A percentile compares a stretch with the other conserved stretches of the same genome.
These are phyloP conservation scores for Hypanus sabinus DNA, from an alignment of 2,113 vertebrate genomes.

Conservation along the genomic window DNA sequence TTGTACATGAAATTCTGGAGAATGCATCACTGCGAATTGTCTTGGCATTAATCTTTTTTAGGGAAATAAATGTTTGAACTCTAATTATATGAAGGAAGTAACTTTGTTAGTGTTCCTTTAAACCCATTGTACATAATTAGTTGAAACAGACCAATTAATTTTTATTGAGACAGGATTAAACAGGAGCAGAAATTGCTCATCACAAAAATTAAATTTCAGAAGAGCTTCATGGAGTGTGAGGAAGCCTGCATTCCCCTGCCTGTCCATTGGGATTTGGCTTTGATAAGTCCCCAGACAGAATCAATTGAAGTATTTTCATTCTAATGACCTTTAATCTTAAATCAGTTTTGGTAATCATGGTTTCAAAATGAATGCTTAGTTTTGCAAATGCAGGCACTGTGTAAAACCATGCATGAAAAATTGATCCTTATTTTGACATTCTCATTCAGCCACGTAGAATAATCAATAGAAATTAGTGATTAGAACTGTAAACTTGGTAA, in stretches of 20 bases:
- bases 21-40: neutral
- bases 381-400: neutral
- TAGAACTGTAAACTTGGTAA: neutral
- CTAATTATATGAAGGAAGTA: neutral
- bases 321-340: neutral
- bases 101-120: neutral
- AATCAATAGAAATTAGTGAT: neutral
- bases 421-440: neutral
- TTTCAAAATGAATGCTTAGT: neutral
- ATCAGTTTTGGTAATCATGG: neutral
- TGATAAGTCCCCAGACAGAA: neutral
- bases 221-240: neutral
- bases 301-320: neutral
- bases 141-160: neutral
- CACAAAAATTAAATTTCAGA: neutral
- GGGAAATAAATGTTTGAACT: neutral
- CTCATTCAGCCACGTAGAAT: neutral
- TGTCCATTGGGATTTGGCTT: neutral
- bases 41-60: neutral
- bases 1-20: too few relatives aligned
- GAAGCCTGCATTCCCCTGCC: neutral
- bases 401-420: neutral
- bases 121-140: neutral
- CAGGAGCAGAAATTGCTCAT: neutral
- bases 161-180: neutral